Conservation (phyloP, 2,113 vertebrate genomes). For the Malurus elegans region DNA sequence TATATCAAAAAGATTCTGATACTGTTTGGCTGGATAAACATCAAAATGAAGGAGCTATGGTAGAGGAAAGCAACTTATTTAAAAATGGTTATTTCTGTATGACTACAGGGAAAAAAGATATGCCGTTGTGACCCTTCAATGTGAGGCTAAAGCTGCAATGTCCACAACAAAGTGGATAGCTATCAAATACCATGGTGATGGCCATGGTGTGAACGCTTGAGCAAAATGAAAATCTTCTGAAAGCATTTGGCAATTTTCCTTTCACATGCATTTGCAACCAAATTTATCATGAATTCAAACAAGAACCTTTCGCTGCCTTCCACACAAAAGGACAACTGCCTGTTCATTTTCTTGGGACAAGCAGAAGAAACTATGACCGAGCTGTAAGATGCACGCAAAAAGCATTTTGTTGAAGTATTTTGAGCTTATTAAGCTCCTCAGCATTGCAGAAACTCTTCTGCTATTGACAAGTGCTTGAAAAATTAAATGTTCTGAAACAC, state of each 20-base stretch:
- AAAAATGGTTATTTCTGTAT: conserved; percentile 16
- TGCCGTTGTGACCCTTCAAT: not conserved
- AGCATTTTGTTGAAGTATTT: not conserved
- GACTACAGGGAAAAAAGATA: not conserved
- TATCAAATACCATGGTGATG: conserved; percentile 31
- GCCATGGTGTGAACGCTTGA: conserved; percentile 26
- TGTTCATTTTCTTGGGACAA: not conserved
- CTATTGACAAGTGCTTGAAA: conserved; percentile 2
- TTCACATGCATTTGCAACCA: not conserved
- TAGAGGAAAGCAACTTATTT: conserved; percentile 35
- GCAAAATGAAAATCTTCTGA: conserved; percentile 49
- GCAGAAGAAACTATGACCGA: not conserved
- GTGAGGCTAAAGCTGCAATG: not conserved
- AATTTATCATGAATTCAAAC: conserved; percentile 22
- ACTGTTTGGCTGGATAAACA: conserved; percentile 45
- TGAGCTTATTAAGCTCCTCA: not conserved
- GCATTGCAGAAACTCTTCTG: not conserved
- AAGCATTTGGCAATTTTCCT: conserved; percentile 53
- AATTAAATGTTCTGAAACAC: not conserved
- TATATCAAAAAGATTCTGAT: conserved; percentile 59
- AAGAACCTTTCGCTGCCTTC: not conserved
- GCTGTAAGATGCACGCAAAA: not conserved
- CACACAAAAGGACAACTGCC: not conserved
- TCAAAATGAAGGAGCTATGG: conserved; percentile 51
- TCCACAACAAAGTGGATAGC: not conserved